These are phyloP conservation scores for Taurulus bubalis DNA, from an alignment of 2,113 vertebrate genomes.

Conservation along the genomic window DNA sequence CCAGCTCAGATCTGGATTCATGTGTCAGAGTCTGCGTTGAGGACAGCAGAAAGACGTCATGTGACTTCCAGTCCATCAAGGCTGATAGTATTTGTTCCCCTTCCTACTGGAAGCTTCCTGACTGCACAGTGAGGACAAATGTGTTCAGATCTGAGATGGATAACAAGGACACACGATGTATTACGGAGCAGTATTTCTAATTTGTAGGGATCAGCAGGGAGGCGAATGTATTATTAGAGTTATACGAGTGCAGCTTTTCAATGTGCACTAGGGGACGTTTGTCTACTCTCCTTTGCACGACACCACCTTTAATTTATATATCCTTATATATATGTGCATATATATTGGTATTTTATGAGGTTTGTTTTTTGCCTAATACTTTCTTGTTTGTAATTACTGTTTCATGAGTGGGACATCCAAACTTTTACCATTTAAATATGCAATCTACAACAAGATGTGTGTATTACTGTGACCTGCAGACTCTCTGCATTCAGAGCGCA, in stretches of 20 bases:
- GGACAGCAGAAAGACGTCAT: slow-evolving; percentile 1
- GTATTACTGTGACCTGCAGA: neutral
- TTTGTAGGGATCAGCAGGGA: neutral
- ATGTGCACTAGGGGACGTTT: neutral
- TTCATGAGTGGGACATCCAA: neutral
- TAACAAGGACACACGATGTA: neutral
- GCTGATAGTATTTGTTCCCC: slow-evolving; percentile 14
- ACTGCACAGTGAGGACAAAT: slow-evolving; percentile 7
- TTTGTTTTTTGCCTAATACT: neutral
- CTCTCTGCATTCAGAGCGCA: neutral
- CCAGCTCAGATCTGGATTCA: neutral
- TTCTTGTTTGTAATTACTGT: neutral
- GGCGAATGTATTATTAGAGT: neutral
- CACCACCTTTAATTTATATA: neutral
- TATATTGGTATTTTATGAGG: neutral
- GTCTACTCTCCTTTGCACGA: neutral
- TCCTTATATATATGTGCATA: neutral
- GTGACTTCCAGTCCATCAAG: slow-evolving; percentile 16
- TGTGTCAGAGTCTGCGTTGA: slow-evolving; percentile 17
- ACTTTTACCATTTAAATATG: neutral
- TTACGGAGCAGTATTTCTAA: neutral
- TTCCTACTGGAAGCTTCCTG: slow-evolving; percentile 44
- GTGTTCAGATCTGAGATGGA: slow-evolving; percentile 29
- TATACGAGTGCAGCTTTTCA: neutral
- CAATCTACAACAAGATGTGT: neutral